A percentile compares a stretch with the other conserved stretches of the same genome.
Evolutionary conservation across 1,140 invertebrate genomes (phyloP).

Genomic region (Meteorus sp.): DNA sequence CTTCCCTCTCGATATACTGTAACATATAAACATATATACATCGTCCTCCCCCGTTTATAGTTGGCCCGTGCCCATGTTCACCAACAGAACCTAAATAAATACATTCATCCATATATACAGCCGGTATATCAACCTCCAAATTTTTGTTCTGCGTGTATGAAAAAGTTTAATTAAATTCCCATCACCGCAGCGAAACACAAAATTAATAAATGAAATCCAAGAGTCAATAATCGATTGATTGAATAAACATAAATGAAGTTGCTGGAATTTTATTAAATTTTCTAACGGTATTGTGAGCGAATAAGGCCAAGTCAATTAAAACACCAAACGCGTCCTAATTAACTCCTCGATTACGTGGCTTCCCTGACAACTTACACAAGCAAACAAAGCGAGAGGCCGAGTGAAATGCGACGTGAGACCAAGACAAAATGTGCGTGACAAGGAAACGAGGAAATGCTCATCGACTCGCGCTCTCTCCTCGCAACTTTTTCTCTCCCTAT

Average conservation of each 20-base stretch:
- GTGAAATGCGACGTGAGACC: constrained; percentile 23
- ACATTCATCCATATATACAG: too few relatives aligned
- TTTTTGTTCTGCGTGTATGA: background rate
- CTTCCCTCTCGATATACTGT: background rate
- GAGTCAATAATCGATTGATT: too few relatives aligned
- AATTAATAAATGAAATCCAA: background rate
- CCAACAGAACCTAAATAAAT: constrained; percentile 9
- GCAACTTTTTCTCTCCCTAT: constrained; percentile 19
- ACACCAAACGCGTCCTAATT: constrained; percentile 53
- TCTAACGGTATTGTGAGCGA: background rate
- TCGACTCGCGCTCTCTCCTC: constrained; percentile 11
- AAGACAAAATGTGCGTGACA: constrained; percentile 8
- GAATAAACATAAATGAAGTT: too few relatives aligned
- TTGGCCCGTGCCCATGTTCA: background rate
- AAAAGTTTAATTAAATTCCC: background rate
- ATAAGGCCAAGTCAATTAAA: constrained; percentile 47
- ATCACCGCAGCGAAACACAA: background rate
- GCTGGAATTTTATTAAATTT: background rate
- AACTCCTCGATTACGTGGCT: constrained; percentile 55
- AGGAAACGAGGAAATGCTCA: background rate
- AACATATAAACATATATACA: too few relatives aligned
- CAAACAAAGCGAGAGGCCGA: constrained; percentile 50
- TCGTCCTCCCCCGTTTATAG: background rate
- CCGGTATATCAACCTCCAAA: too few relatives aligned
- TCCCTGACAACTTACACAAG: constrained; percentile 45